Evolutionary conservation across 1,140 invertebrate species (phyloP), one percentile per base, ranked within the genome.

Genomic region (Phymastichus coffea): DNA sequence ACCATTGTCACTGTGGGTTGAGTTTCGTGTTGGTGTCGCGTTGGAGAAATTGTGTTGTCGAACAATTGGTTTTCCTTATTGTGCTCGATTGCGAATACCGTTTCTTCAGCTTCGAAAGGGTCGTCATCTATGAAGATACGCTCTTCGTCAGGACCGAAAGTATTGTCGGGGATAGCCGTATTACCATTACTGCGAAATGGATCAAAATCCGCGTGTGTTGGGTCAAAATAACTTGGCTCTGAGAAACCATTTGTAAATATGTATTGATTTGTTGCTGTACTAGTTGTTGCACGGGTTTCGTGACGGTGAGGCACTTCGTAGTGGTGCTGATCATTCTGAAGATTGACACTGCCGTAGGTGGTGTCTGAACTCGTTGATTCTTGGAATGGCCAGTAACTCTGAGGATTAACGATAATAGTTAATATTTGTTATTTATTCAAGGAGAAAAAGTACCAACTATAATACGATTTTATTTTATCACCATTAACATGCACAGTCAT

Each of bases 361-460:
- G 10, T 22, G 12, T 10, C 37, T 1, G 33, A 26, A n/a, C n/a
- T 19, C 17, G 43, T 14, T 2, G 41, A 22, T 17, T 71, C 66
- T 66, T 78, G 77, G 66, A 81, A 81, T 28, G 79, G 77, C 76
- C 79, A 80, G 53, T 81, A 78, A 37, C 73, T 75, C 81, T 82
- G 62, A 41, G 63, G 64, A 63, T 59, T 4, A 48, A 61, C n/a
- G n/a, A n/a, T n/a, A n/a, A n/a, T n/a, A n/a, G n/a, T n/a, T n/a
- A 30, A 20, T 35, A 25, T 30, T 12, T 60, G 19, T 33, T 15
- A 28, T 17, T 30, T 1, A 47, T 15, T 47, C 19, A 44, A 30
- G 23, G 15, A n/a, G 23, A 48, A 15, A 28, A 48, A 48, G 30
- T 43, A 35, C 22, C 15, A 55, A 19, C 15, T 62, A 67, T 66